Base-by-base conservation (phyloP, 2,888 invertebrate genomes). In the Tetragonula carbonaria region DNA sequence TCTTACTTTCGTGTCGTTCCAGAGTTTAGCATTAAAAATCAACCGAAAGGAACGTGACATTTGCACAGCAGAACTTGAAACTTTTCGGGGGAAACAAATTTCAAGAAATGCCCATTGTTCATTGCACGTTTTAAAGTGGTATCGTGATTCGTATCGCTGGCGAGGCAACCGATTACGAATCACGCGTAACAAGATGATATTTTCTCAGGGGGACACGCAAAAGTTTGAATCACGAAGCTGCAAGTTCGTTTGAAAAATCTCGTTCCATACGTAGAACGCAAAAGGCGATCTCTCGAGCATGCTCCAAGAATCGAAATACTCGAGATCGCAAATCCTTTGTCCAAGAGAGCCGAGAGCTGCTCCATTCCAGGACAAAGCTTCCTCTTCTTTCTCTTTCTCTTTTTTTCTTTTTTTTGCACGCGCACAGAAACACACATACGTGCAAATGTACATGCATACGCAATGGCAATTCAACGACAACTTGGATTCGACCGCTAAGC, bases 221-320 rank as follows among this genome's bases (percentile, higher is more conserved):
- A 28, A 68, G 66, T 74, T 77, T 55, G 55, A 83, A 67, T 74
- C 28, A 33, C 73, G 4, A 23, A 21, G 51, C 57, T 57, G 28
- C 68, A 33, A 63, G 63, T 85, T 74, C 75, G 68, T 77, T 74
- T n/a, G 62, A 59, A 77, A 78, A 53, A 77, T 62, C 51, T 21
- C n/a, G 33, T 59, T 38, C 62, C 70, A 23, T 76, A 50, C 79
- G 77, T 59, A 82, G 68, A 75, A 80, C 16, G 74, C 50, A 78
- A 75, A 81, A 65, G 55, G 59, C 72, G 76, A 78, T 77, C 66
- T 72, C 74, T 82, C 78, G 76, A 82, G 84, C 71, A 79, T 81
- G 68, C 84, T 86, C 80, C 74, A 81, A 74, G 78, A 33, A 87
- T 86, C 86, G 86, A 87, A 87, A 86, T 86, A 81, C 86, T 86